phyloP scores from a whole-genome alignment of 2,888 invertebrate species.

The Oegoconia quadripuncta region DNA sequence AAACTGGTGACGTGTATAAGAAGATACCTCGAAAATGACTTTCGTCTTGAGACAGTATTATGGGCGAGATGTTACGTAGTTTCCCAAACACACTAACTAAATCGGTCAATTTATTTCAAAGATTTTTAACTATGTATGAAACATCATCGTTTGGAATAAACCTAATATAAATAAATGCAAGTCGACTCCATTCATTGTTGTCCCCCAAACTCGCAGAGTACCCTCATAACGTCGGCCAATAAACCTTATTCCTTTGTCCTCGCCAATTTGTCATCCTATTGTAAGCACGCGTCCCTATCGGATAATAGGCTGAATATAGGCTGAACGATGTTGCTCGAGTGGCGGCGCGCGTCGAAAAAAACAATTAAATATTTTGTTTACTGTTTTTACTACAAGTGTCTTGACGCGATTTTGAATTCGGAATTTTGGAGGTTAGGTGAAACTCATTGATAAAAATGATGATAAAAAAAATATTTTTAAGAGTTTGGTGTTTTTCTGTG shows the following conservation, averaged over 20 bases:
- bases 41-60: too few relatives aligned
- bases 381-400: slow-evolving; percentile 36
- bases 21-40: too few relatives aligned
- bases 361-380: slow-evolving; percentile 69
- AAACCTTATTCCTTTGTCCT: slow-evolving; percentile 72
- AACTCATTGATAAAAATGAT: too few relatives aligned
- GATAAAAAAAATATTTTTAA: too few relatives aligned
- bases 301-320: slow-evolving; percentile 33
- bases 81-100: too few relatives aligned
- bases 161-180: slow-evolving; percentile 2
- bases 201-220: slow-evolving; percentile 52
- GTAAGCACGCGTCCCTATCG: slow-evolving; percentile 25
- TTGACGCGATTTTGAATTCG: slow-evolving; percentile 28
- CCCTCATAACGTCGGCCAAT: slow-evolving; percentile 73
- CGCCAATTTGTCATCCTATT: slow-evolving; percentile 75
- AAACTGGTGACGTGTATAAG: too few relatives aligned
- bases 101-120: too few relatives aligned
- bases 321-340: slow-evolving; percentile 56
- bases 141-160: neutral
- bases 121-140: too few relatives aligned
- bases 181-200: slow-evolving; percentile 27
- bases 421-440: too few relatives aligned
- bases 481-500: too few relatives aligned
- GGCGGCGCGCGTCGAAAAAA: slow-evolving; percentile 62
- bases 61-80: too few relatives aligned